phyloP scores from a whole-genome alignment of 2,888 invertebrate genomes.

The Hanleya hanleyi region DNA sequence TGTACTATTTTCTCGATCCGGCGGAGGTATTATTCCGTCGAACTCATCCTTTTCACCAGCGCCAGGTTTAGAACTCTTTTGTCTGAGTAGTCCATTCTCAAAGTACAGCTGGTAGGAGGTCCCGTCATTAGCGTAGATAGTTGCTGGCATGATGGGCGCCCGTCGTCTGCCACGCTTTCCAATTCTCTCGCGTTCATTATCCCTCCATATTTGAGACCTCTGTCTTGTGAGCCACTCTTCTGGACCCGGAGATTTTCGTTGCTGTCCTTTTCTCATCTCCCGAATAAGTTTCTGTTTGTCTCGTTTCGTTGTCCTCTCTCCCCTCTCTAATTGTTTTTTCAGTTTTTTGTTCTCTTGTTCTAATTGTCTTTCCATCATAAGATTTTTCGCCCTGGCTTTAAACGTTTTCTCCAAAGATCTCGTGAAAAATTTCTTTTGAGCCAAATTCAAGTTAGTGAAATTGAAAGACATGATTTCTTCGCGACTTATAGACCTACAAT shows the following conservation, averaged over 20 bases:
- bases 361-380: background rate
- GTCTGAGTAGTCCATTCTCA: background rate
- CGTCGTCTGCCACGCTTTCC: background rate
- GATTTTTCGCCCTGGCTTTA: background rate
- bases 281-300: background rate
- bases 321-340: background rate
- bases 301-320: background rate
- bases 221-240: background rate
- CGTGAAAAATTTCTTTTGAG: background rate
- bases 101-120: background rate
- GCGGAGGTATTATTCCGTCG: background rate
- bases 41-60: background rate
- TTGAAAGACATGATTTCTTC: background rate
- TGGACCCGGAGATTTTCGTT: background rate
- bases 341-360: background rate
- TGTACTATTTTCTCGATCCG: too few species aligned
- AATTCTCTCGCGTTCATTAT: background rate
- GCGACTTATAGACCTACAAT: too few species aligned
- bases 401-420: background rate
- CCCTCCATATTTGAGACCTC: background rate
- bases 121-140: background rate
- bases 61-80: background rate
- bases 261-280: background rate
- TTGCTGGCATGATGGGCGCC: background rate
- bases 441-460: background rate